Evolutionary conservation across 2,888 invertebrate genomes (phyloP).

Genomic region (Steinernema hermaphroditum): DNA sequence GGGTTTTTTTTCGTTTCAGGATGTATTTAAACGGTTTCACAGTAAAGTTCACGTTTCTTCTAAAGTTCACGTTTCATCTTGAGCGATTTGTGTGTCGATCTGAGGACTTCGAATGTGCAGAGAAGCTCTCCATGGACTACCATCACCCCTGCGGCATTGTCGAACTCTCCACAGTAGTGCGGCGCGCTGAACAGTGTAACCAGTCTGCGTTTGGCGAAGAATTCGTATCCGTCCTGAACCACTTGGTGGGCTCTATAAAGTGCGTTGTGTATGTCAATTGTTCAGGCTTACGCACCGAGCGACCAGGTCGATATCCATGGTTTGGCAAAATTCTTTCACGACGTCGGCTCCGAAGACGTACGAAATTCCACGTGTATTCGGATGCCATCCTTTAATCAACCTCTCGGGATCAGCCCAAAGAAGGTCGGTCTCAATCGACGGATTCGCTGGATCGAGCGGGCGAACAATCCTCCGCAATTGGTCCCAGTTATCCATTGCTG

Average conservation of each 20-base stretch:
- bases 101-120: conserved; percentile 55
- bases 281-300: conserved; percentile 69
- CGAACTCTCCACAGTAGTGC: conserved; percentile 44
- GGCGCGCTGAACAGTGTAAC: conserved; percentile 29
- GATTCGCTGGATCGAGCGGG: background rate
- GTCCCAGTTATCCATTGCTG: conserved; percentile 29
- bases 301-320: conserved; percentile 46
- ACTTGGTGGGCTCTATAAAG: conserved; percentile 12
- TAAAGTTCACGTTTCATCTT: conserved; percentile 10
- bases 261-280: conserved; percentile 60
- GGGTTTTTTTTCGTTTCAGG: too few relatives aligned
- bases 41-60: too few relatives aligned
- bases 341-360: background rate
- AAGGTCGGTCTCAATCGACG: background rate
- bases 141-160: conserved; percentile 60
- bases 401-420: conserved; percentile 11
- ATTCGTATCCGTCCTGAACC: conserved; percentile 26
- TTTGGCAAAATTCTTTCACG: background rate
- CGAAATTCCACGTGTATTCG: background rate
- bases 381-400: background rate
- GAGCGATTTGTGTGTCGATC: conserved; percentile 35
- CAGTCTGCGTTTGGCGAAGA: conserved; percentile 30
- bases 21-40: too few relatives aligned
- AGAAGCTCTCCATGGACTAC: conserved; percentile 53
- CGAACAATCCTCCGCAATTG: background rate